Evolutionary conservation across 2,888 invertebrate genomes (phyloP).

Genomic region (Aquatica leii): DNA sequence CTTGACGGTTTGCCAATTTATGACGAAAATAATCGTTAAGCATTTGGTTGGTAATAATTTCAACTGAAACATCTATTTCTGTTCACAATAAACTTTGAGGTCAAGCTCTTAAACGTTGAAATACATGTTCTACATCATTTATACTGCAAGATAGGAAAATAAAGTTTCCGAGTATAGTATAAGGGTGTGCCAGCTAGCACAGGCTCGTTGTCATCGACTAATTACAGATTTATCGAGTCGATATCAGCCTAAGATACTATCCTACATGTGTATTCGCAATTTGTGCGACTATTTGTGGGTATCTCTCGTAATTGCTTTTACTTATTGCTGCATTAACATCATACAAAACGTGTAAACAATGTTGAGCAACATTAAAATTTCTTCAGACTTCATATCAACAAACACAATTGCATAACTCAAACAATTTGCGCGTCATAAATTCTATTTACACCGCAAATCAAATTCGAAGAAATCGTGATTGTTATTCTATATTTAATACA

Average conservation of each 20-base stretch:
- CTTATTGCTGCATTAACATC: slow-evolving; percentile 12
- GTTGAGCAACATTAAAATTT: slow-evolving; percentile 4
- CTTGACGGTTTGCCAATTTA: background rate
- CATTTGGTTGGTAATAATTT: slow-evolving; percentile 31
- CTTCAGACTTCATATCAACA: slow-evolving; percentile 2
- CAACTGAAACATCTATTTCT: slow-evolving; percentile 30
- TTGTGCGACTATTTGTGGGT: slow-evolving; percentile 28
- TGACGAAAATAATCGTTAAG: slow-evolving; percentile 31
- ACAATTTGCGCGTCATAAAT: slow-evolving; percentile 19
- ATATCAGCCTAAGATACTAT: slow-evolving; percentile 35
- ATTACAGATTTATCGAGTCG: slow-evolving; percentile 44
- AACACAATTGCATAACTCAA: slow-evolving; percentile 10
- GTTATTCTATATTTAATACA: slow-evolving; percentile 22
- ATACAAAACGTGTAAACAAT: slow-evolving; percentile 16
- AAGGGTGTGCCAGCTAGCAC: slow-evolving; percentile 41
- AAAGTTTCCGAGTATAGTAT: slow-evolving; percentile 35
- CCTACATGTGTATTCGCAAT: slow-evolving; percentile 32
- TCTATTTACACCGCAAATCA: slow-evolving; percentile 19
- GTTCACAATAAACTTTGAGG: slow-evolving; percentile 33
- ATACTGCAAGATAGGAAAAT: slow-evolving; percentile 33
- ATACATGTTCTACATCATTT: slow-evolving; percentile 37
- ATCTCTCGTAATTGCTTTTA: slow-evolving; percentile 30
- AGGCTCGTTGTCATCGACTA: slow-evolving; percentile 44
- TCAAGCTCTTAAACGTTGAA: slow-evolving; percentile 35
- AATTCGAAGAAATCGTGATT: slow-evolving; percentile 25